Evolutionary conservation across 2,797 vertebrate genomes (phyloP).

Genomic region (Erpetoichthys calabaricus): DNA sequence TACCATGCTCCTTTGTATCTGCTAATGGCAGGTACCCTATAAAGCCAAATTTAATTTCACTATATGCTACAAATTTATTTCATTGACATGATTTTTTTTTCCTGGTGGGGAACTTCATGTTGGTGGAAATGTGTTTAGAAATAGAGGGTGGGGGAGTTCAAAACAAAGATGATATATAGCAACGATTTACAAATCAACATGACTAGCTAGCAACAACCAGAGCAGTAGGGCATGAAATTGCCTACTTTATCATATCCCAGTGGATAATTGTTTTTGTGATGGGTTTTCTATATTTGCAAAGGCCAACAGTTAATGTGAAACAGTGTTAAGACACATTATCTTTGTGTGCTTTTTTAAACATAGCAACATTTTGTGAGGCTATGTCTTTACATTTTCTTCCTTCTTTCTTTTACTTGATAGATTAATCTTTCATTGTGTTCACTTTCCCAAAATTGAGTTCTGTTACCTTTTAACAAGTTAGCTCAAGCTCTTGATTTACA

Average conservation of each 20-base stretch:
- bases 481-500: too few species aligned
- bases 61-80: too few species aligned
- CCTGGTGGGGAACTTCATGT: too few species aligned
- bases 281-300: constrained; percentile 34
- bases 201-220: constrained; percentile 38
- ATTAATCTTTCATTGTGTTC: constrained; percentile 21
- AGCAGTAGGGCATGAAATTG: constrained; percentile 55
- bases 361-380: constrained; percentile 24
- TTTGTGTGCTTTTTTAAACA: constrained; percentile 15
- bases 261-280: constrained; percentile 47
- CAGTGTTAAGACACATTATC: constrained; percentile 22
- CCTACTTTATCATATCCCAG: constrained; percentile 46
- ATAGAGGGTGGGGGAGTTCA: constrained; percentile 12
- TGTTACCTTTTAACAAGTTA: too few species aligned
- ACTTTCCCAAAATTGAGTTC: too few species aligned
- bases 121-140: too few species aligned
- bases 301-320: constrained; percentile 26
- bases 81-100: too few species aligned
- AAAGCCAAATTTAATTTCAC: too few species aligned
- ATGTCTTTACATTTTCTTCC: constrained; percentile 17
- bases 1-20: too few species aligned
- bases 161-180: constrained; percentile 36
- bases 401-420: constrained; percentile 14
- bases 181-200: constrained; percentile 34
- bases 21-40: too few species aligned